Base-by-base conservation (phyloP, 1,140 invertebrate genomes). In the Drosophila cardini region DNA sequence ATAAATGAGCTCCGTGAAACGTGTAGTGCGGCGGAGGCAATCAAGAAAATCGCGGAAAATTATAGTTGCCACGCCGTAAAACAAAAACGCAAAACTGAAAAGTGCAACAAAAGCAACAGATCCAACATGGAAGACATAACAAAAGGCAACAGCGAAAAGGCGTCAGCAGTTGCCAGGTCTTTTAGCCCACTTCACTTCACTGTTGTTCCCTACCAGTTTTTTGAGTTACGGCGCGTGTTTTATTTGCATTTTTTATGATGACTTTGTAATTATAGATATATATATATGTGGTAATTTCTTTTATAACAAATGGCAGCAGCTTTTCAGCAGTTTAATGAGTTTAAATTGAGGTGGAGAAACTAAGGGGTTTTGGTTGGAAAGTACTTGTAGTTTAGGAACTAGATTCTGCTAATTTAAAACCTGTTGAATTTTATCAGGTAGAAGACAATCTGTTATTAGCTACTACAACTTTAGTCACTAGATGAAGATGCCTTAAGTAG, bases 21-120 rank as follows among this genome's bases (percentile, higher is more conserved):
- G 46, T 62, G 72, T 46, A 62, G 64, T 36, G 38, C 50, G 84
- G 62, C 13, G 79, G 21, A 26, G 79, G 72, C 83, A 87, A 89
- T 87, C 83, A 89, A 80, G 86, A 83, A 83, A 83, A 87, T 83
- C 76, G 80, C 57, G 74, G 69, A 89, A 87, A 89, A 87, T 87
- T 83, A 87, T 87, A 81, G 82, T 81, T 85, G 70, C 82, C 69
- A 68, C 55, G 61, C 53, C 65, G 65, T 74, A 85, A 85, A 80
- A 83, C 60, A 85, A 84, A 80, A 63, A 65, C 58, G 36, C 16
- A 16, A 34, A 58, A 48, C 69, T 50, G 43, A 45, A 75, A 65
- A 65, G 50, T 38, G 50, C 53, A 74, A 74, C 57, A 64, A 57
- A 46, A 56, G n/a, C 55, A 76, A 78, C 75, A 16, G 45, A n/a